These are phyloP conservation scores for Cryptomyrus ogoouensis DNA, from an alignment of 2,113 vertebrate genomes.

Conservation along the genomic window DNA sequence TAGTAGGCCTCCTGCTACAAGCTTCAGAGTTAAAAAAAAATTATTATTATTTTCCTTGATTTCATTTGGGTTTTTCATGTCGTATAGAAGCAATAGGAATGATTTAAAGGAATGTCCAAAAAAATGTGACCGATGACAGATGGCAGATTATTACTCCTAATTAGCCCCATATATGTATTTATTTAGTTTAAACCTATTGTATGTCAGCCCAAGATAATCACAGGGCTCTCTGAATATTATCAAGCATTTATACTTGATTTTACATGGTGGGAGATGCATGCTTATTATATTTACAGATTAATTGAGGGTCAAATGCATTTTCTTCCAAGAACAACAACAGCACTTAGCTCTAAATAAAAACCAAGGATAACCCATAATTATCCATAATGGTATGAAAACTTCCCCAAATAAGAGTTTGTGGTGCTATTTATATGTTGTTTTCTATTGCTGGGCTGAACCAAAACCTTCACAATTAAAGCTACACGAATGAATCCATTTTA, in stretches of 20 bases:
- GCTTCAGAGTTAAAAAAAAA: conserved; percentile 15
- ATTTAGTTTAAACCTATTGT: not conserved
- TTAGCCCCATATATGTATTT: not conserved
- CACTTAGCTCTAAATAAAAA: not conserved
- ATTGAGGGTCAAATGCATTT: conserved; percentile 2
- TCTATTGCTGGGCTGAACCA: not conserved
- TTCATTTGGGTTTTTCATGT: not conserved
- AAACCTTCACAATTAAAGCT: not conserved
- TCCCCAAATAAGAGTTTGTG: not conserved
- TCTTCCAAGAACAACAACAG: not conserved
- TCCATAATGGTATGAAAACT: not conserved
- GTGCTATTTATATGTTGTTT: not conserved
- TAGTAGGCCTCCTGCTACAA: conserved; percentile 22
- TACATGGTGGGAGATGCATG: not conserved
- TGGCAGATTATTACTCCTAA: not conserved
- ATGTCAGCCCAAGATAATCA: not conserved
- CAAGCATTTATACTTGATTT: not conserved
- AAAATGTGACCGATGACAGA: not conserved
- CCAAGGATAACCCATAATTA: not conserved
- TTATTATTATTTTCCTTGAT: not conserved
- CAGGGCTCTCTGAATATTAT: not conserved
- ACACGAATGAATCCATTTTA: not conserved
- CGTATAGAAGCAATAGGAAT: not conserved
- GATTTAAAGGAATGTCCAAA: not conserved
- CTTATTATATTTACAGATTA: not conserved